These are phyloP conservation scores for Acleris holmiana DNA, from an alignment of 2,888 invertebrate species.

Conservation along the genomic window DNA sequence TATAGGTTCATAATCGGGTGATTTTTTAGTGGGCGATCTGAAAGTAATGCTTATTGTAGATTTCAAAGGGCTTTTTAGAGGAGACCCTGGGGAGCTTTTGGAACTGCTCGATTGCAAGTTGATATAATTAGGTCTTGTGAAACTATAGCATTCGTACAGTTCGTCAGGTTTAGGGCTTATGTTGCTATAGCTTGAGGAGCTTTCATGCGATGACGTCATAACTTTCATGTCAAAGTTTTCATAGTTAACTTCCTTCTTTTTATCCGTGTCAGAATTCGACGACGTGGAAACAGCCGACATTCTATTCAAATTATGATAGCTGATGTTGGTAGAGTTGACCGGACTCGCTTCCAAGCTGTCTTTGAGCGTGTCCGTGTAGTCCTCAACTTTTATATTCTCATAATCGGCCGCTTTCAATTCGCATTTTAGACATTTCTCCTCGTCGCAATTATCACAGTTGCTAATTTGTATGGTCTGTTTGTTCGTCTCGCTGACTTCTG, in stretches of 20 bases:
- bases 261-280: constrained; percentile 66
- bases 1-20: constrained; percentile 77
- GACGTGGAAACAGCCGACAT: constrained; percentile 75
- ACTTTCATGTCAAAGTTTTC: constrained; percentile 57
- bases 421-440: constrained; percentile 74
- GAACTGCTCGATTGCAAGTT: constrained; percentile 75
- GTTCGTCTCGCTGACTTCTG: constrained; percentile 68
- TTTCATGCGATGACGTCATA: constrained; percentile 80
- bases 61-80: constrained; percentile 84
- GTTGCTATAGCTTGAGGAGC: constrained; percentile 74
- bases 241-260: constrained; percentile 49
- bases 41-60: constrained; percentile 90
- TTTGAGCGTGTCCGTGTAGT: constrained; percentile 47
- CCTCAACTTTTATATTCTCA: constrained; percentile 54
- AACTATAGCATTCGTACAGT: constrained; percentile 71
- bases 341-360: constrained; percentile 70
- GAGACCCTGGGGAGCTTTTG: constrained; percentile 72
- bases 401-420: constrained; percentile 73
- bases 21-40: constrained; percentile 85
- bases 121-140: constrained; percentile 74
- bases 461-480: constrained; percentile 71
- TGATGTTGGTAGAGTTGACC: constrained; percentile 72
- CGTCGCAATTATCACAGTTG: constrained; percentile 62
- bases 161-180: constrained; percentile 63
- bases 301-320: constrained; percentile 79